Conservation (phyloP, 2,888 invertebrate genomes). For the Pasiphila rectangulata region DNA sequence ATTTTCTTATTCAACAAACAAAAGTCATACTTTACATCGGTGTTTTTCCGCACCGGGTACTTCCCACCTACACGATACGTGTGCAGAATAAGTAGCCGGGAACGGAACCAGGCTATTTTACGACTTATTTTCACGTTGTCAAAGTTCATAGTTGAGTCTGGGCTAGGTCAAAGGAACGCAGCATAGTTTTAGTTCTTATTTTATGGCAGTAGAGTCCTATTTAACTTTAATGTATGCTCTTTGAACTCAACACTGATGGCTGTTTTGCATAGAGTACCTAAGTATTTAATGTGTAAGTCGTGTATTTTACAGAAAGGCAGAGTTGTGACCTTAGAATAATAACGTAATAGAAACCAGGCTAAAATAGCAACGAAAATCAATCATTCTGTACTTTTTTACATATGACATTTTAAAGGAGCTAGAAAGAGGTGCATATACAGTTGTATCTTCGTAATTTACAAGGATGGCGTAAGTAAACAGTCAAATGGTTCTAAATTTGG, state of each 20-base stretch:
- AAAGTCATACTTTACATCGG: constrained; percentile 21
- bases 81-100: constrained; percentile 17
- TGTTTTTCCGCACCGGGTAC: constrained; percentile 27
- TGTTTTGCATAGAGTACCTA: background rate
- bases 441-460: too few species aligned
- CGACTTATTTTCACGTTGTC: background rate
- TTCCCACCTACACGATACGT: constrained; percentile 24
- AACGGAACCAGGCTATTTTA: background rate
- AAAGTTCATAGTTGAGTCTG: background rate
- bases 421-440: too few species aligned
- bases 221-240: background rate
- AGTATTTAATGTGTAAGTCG: too few species aligned
- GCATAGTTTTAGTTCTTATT: background rate
- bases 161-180: background rate
- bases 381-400: too few species aligned
- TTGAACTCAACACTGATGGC: background rate
- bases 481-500: too few species aligned
- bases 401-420: too few species aligned
- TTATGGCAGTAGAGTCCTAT: background rate
- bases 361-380: too few species aligned
- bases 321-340: too few species aligned
- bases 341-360: background rate
- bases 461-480: too few species aligned
- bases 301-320: too few species aligned
- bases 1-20: constrained; percentile 26